Base-by-base conservation (phyloP, 2,888 invertebrate species). In the Pollenia labialis region DNA sequence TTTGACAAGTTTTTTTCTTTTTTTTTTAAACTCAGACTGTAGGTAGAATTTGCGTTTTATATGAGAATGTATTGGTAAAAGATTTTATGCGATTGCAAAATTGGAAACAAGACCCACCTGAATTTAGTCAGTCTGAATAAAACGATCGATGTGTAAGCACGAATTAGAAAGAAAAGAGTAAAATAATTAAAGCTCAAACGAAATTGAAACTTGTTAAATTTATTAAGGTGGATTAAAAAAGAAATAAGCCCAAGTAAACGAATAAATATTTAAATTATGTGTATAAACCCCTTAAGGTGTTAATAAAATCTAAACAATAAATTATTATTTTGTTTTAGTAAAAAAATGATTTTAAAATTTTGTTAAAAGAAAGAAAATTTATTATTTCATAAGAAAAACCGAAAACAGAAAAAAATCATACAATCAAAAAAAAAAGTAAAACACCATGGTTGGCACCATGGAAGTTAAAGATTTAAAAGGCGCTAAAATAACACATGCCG, bases 401-500 rank as follows among this genome's bases (percentile, higher is more conserved):
- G 0, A 9, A 68, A 44, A 71, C 14, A 23, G 79, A 66, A 58
- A 71, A 50, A 23, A 68, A 60, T 18, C 68, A 23, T 11, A 48
- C 46, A 66, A 44, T 56, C 54, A 16, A 58, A 16, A 68, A 48
- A 68, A 10, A 64, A 40, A 50, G 56, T 14, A 56, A 23, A 64
- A 32, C 32, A 77, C 72, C 84, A 84, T 87, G 87, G 87, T 87
- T 18, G 87, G 84, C 23, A 90, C 88, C 88, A 93, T 93, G 93
- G 93, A 93, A 91, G 90, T 93, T 88, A 93, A 93, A 90, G 93
- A 93, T 90, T 91, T 93, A 88, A 93, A 93, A 89, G 95, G 95
- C 89, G 94, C 94, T 77, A 94, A 94, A 89, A 94, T 95, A 89
- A 94, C 95, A 87, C 95, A 95, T 90, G 94, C 95, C 88, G 95